Percentiles rank a stretch among this genome's conserved stretches.
These are phyloP conservation scores for Trypoxylon attenuatum DNA, from an alignment of 2,888 invertebrate species.

Conservation along the genomic window DNA sequence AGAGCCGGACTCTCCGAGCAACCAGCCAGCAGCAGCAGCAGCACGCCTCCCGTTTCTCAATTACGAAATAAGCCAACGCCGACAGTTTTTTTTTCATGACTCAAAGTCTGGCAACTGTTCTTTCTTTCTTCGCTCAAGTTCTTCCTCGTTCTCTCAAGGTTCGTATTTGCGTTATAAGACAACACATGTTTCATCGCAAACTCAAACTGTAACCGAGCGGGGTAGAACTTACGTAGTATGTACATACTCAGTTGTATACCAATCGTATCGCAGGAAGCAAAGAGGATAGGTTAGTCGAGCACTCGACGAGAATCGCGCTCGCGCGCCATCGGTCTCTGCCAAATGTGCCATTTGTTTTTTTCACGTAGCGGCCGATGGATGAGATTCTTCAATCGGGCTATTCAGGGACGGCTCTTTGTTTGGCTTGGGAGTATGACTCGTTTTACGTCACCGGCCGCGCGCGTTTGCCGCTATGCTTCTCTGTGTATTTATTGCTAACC, in stretches of 20 bases:
- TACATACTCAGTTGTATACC: too few species aligned
- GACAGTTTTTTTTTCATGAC: constrained; percentile 15
- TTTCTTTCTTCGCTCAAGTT: too few species aligned
- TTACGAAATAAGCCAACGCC: constrained; percentile 1
- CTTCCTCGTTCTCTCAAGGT: constrained; percentile 16
- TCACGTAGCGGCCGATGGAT: not conserved
- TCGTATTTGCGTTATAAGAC: constrained; percentile 15
- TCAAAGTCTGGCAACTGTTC: constrained; percentile 7
- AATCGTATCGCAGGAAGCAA: too few species aligned
- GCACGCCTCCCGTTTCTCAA: not conserved
- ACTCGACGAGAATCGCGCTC: constrained; percentile 13
- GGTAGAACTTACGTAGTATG: too few species aligned
- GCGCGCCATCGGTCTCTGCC: not conserved
- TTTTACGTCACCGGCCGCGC: not conserved
- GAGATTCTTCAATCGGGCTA: not conserved
- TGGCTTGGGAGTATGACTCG: not conserved
- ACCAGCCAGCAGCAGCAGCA: too few species aligned
- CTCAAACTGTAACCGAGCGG: too few species aligned
- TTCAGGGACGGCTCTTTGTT: not conserved
- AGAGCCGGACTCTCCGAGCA: not conserved
- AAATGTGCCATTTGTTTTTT: not conserved
- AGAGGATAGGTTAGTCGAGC: too few species aligned
- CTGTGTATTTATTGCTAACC: not conserved
- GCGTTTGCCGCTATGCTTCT: not conserved
- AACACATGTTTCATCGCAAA: too few species aligned